phyloP scores from a whole-genome alignment of 1,140 invertebrate genomes.

The Harlomillsia oculata region DNA sequence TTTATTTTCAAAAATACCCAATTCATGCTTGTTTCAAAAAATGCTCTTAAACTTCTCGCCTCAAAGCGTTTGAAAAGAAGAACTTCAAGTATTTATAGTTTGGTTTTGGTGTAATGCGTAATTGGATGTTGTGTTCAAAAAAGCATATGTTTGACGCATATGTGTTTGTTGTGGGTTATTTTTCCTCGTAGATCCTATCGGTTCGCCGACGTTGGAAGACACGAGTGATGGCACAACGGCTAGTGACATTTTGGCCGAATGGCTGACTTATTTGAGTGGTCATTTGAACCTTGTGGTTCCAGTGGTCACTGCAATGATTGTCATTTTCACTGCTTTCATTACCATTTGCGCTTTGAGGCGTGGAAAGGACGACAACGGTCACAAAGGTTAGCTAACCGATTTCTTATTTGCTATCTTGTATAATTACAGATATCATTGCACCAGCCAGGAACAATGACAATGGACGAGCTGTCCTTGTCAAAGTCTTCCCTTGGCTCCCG shows the following conservation, averaged over 20 bases:
- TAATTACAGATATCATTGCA: slow-evolving; percentile 61
- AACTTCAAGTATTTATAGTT: slow-evolving; percentile 4
- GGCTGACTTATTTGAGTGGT: slow-evolving; percentile 31
- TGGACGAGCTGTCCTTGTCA: slow-evolving; percentile 44
- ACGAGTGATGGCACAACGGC: too few relatives aligned
- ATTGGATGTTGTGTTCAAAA: neutral
- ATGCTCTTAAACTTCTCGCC: too few relatives aligned
- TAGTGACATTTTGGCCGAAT: slow-evolving; percentile 29
- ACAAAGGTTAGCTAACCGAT: slow-evolving; percentile 59
- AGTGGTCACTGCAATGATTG: slow-evolving; percentile 77
- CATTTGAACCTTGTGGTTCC: slow-evolving; percentile 89
- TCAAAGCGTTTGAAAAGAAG: too few relatives aligned
- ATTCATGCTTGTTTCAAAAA: too few relatives aligned
- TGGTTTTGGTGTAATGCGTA: neutral
- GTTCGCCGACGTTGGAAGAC: slow-evolving; percentile 27
- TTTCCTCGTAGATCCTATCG: slow-evolving; percentile 17
- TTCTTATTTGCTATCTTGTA: slow-evolving; percentile 36
- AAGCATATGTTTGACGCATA: slow-evolving; percentile 4
- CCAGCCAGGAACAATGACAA: slow-evolving; percentile 52
- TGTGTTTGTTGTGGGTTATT: slow-evolving; percentile 7
- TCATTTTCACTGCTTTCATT: slow-evolving; percentile 82
- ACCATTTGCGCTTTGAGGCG: slow-evolving; percentile 73
- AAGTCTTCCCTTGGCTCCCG: slow-evolving; percentile 63
- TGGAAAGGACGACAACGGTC: slow-evolving; percentile 60
- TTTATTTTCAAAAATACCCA: too few relatives aligned